Evolutionary conservation across 2,113 vertebrate genomes (phyloP).

Genomic region (Lepisosteus osseus): DNA sequence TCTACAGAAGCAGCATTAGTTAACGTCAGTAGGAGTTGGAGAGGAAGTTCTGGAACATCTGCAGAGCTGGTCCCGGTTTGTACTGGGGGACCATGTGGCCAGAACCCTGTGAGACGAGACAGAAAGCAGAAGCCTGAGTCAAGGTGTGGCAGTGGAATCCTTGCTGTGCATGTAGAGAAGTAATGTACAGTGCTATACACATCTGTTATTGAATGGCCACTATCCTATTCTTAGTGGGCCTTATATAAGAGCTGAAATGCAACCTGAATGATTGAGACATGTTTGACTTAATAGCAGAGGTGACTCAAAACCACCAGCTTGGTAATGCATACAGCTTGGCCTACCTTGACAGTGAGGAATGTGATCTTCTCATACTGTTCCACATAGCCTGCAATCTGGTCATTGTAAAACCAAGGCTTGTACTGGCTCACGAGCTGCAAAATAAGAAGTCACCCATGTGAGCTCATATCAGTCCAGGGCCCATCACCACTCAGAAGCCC

Average conservation of each 20-base stretch:
- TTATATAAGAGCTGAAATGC: too few relatives aligned
- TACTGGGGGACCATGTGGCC: conserved; percentile 32
- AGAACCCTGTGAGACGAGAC: not conserved
- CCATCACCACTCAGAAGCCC: too few relatives aligned
- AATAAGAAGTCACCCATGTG: not conserved
- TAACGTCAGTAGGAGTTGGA: conserved; percentile 5
- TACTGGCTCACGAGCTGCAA: conserved; percentile 25
- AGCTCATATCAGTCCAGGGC: not conserved
- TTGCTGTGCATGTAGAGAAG: not conserved
- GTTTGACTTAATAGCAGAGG: too few relatives aligned
- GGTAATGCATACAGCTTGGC: not conserved
- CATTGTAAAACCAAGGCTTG: conserved; percentile 33
- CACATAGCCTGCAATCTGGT: conserved; percentile 42
- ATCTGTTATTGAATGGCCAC: too few relatives aligned
- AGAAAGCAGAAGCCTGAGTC: not conserved
- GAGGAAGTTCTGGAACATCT: conserved; percentile 27
- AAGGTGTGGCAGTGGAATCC: not conserved
- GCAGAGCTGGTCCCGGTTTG: conserved; percentile 5
- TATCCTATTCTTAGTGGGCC: too few relatives aligned
- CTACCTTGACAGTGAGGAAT: conserved; percentile 44
- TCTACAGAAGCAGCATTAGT: not conserved
- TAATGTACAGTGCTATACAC: too few relatives aligned
- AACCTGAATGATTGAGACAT: too few relatives aligned
- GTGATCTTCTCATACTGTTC: conserved; percentile 39
- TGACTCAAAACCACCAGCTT: too few relatives aligned